Conservation (phyloP, 1,140 invertebrate genomes). For the Ectropis grisescens region DNA sequence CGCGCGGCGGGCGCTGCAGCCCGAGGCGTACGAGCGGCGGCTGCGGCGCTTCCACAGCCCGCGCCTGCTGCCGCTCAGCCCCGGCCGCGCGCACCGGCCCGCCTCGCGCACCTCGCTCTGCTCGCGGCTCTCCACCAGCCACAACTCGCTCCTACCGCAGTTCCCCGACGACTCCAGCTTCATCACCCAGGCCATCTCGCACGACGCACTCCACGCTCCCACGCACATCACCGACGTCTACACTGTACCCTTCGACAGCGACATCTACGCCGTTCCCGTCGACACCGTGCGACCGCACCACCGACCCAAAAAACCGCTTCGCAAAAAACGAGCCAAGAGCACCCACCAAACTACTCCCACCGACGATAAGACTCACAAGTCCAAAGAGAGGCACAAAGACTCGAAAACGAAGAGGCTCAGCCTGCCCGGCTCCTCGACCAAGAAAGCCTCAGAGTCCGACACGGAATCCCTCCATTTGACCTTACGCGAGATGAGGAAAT, state of each 20-base stretch:
- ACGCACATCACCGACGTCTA: slow-evolving; percentile 86
- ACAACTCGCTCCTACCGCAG: slow-evolving; percentile 82
- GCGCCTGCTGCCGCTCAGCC: slow-evolving; percentile 74
- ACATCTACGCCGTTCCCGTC: slow-evolving; percentile 87
- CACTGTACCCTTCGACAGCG: slow-evolving; percentile 87
- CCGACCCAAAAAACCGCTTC: slow-evolving; percentile 67
- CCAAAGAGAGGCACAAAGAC: slow-evolving; percentile 50
- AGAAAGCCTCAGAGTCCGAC: slow-evolving; percentile 60
- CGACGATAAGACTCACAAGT: slow-evolving; percentile 59
- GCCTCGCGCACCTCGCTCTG: slow-evolving; percentile 80
- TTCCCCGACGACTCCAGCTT: slow-evolving; percentile 86
- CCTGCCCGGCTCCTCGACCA: slow-evolving; percentile 69
- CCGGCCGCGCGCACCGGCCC: slow-evolving; percentile 73
- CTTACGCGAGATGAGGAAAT: slow-evolving; percentile 86
- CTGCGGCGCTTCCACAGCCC: slow-evolving; percentile 76
- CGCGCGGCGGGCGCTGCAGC: too few relatives aligned
- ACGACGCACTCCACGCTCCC: slow-evolving; percentile 78
- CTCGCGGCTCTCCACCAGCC: slow-evolving; percentile 83
- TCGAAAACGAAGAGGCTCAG: slow-evolving; percentile 58
- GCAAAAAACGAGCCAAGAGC: slow-evolving; percentile 74
- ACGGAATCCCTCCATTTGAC: slow-evolving; percentile 88
- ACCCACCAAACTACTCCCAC: slow-evolving; percentile 46
- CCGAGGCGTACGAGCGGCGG: too few relatives aligned
- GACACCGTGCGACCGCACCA: slow-evolving; percentile 77
- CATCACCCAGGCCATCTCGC: slow-evolving; percentile 88